Base-by-base conservation (phyloP, 1,140 invertebrate genomes). In the Thereuonema tuberculata region DNA sequence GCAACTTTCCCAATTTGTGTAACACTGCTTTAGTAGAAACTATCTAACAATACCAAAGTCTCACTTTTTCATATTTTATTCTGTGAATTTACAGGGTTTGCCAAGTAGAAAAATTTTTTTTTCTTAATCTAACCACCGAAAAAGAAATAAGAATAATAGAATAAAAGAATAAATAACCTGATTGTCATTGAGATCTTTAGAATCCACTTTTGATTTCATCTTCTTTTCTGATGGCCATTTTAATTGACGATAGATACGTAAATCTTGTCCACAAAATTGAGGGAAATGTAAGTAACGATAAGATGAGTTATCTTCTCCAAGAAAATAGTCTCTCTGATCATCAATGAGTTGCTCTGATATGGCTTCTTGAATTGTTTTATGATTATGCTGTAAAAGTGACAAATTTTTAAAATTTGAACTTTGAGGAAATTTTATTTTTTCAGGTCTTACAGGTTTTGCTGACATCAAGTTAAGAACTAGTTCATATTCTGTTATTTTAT, bases 231-330 rank as follows among this genome's bases (percentile, higher is more conserved):
- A n/a, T n/a, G n/a, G 9, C 55, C 56, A 64, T 2, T 28, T n/a
- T 43, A 28, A 61, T 48, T 80, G 78, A 31, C 71, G 73, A 63
- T 81, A 82, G 57, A 82, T 71, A 26, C 81, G 67, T 2, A 82
- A 63, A 70, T 81, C 78, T 29, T 67, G 77, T 1, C 77, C 75
- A 65, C 79, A 72, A 64, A 81, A 81, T 60, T 81, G 77, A 47
- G 80, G 79, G 65, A 82, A 79, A 65, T 81, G 78, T 61, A 81
- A 70, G 64, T 81, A 82, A 59, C 69, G 72, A 60, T 77, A 74
- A 1, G 80, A 79, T 21, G 79, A 66, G 28, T 74, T 73, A 67
- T 82, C 81, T 0, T 64, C 67, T 2, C 81, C 81, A n/a, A 82
- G 67, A 54, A 66, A 21, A 46, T 71, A 69, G 24, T 71, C 72